Conservation (phyloP, 2,797 vertebrate species). For the Neopelma chrysocephalum region DNA sequence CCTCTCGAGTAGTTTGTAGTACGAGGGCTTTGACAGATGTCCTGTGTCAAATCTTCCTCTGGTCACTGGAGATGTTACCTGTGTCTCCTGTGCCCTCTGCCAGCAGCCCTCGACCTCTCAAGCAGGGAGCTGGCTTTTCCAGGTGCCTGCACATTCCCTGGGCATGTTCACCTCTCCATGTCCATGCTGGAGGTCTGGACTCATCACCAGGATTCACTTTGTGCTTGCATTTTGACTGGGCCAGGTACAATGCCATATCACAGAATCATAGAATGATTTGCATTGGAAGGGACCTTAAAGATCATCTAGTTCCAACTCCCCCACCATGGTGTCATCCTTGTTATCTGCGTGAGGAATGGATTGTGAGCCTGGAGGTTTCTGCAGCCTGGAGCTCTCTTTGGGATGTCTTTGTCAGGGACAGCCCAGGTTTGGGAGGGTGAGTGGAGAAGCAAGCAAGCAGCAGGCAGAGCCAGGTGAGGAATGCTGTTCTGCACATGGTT, state of each 20-base stretch:
- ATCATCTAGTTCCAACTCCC: not conserved
- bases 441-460: not conserved
- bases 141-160: not conserved
- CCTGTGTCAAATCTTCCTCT: not conserved
- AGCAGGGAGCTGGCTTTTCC: not conserved
- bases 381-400: not conserved
- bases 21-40: conserved; percentile 38
- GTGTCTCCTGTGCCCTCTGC: not conserved
- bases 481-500: not conserved
- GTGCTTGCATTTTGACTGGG: not conserved
- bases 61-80: not conserved
- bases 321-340: too few species aligned
- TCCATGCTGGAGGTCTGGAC: not conserved
- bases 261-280: fast-evolving
- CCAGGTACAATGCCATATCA: fast-evolving
- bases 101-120: not conserved
- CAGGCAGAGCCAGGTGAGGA: not conserved
- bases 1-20: conserved; percentile 13
- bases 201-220: not conserved
- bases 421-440: not conserved
- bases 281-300: not conserved
- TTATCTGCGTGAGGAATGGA: fast-evolving
- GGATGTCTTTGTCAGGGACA: not conserved
- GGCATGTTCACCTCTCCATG: fast-evolving
- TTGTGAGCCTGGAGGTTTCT: not conserved